phyloP scores from a whole-genome alignment of 1,140 invertebrate species.

The Leptoteleia sp. region DNA sequence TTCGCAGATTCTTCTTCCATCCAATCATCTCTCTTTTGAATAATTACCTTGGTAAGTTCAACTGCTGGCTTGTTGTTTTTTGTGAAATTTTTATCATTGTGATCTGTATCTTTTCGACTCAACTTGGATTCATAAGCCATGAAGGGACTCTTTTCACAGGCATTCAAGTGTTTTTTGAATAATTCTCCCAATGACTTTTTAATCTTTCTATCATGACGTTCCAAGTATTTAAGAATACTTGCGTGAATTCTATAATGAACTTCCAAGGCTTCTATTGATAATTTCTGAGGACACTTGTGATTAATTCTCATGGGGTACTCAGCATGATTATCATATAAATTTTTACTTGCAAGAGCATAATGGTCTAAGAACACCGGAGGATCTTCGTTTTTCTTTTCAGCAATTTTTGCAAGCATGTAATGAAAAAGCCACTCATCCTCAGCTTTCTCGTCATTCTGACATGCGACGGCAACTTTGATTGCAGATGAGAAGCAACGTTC shows the following conservation, averaged over 20 bases:
- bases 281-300: slow-evolving; percentile 90
- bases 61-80: slow-evolving; percentile 46
- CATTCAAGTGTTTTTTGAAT: slow-evolving; percentile 75
- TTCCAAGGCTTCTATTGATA: slow-evolving; percentile 95
- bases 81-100: slow-evolving; percentile 52
- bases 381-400: slow-evolving; percentile 89
- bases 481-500: slow-evolving; percentile 89
- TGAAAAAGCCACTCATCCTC: slow-evolving; percentile 94
- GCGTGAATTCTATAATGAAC: slow-evolving; percentile 92
- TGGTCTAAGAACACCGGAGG: slow-evolving; percentile 88
- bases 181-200: slow-evolving; percentile 75
- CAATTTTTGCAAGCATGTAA: slow-evolving; percentile 96
- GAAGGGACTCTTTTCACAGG: slow-evolving; percentile 77
- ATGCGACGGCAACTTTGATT: slow-evolving; percentile 82
- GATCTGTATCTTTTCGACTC: slow-evolving; percentile 57
- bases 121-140: slow-evolving; percentile 78
- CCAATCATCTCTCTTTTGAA: slow-evolving; percentile 60
- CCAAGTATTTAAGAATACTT: slow-evolving; percentile 91
- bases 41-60: slow-evolving; percentile 46
- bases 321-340: slow-evolving; percentile 90
- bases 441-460: slow-evolving; percentile 71
- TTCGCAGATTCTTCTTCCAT: slow-evolving; percentile 68
- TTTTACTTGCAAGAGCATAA: slow-evolving; percentile 87
- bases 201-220: slow-evolving; percentile 84
- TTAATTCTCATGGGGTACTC: slow-evolving; percentile 92